Percentiles rank a stretch among this genome's conserved stretches.
Evolutionary conservation across 2,797 vertebrate genomes (phyloP).

Genomic region (Typhlichthys subterraneus): DNA sequence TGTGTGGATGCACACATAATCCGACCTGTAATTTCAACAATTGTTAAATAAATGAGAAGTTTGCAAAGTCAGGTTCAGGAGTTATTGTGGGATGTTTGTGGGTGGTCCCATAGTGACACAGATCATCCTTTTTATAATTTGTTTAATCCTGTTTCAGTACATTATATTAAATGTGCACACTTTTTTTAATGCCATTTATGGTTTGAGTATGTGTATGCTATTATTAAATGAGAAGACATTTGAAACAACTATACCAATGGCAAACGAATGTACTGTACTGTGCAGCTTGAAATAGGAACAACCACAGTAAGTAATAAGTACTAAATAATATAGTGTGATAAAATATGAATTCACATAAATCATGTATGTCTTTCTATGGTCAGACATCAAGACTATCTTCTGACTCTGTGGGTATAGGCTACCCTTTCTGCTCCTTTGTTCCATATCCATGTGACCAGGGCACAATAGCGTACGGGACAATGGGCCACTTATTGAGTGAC

Average conservation of each 20-base stretch:
- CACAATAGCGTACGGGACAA: slow-evolving; percentile 66
- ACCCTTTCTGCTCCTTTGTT: slow-evolving; percentile 53
- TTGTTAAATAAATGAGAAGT: too few species aligned
- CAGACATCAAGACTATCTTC: slow-evolving; percentile 43
- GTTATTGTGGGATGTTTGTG: too few species aligned
- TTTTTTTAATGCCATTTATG: too few species aligned
- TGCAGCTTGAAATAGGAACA: not conserved
- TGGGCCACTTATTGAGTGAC: slow-evolving; percentile 72
- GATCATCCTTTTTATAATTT: too few species aligned
- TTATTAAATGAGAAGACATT: too few species aligned
- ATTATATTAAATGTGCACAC: too few species aligned
- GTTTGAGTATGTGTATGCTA: too few species aligned
- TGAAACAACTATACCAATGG: not conserved
- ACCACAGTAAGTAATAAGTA: too few species aligned
- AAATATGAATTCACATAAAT: not conserved
- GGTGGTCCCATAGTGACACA: too few species aligned
- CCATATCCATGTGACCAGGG: slow-evolving; percentile 59
- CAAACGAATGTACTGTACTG: not conserved
- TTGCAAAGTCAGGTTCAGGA: too few species aligned
- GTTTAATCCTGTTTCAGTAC: too few species aligned
- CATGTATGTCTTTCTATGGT: not conserved
- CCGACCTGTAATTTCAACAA: too few species aligned
- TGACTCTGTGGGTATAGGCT: slow-evolving; percentile 3
- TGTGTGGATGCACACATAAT: slow-evolving; percentile 35
- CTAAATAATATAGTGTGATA: not conserved